Base-by-base conservation (phyloP, 2,888 invertebrate species). In the Pyrochroa serraticornis region DNA sequence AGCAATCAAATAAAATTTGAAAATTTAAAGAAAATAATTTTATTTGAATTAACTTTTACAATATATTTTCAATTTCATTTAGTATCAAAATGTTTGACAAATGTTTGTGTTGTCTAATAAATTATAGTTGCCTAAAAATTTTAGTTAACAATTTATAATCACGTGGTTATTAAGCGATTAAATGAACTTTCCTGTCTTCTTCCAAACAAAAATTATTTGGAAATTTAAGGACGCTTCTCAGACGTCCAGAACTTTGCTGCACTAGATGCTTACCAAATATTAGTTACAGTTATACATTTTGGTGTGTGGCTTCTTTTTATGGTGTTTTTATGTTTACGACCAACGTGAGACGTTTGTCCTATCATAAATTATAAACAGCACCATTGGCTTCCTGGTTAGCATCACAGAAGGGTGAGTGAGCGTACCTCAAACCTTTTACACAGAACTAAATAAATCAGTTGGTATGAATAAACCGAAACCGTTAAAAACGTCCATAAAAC, bases 321-420 rank as follows among this genome's bases (percentile, higher is more conserved):
- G 48, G 62, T 62, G 51, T 59, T 65, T 67, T 67, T 67, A 67
- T 64, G 60, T 65, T 67, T 65, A 64, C 63, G 62, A 62, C 61
- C 49, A 62, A 67, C 60, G 63, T 67, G 60, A 65, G 54, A 63
- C 63, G 62, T 50, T 58, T 59, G 54, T 63, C 57, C 64, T 58
- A 57, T 58, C 67, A 56, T 67, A 67, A 67, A 67, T 67, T 64
- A 65, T 57, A 49, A 44, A 44, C n/a, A 31, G 42, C 39, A 45
- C 41, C 59, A 42, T 49, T 45, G 59, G 59, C 54, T 59, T 59
- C 59, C 59, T 59, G 54, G 59, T 59, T 54, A 50, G 50, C 45
- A 44, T 33, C 38, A 45, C 50, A 60, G 47, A 60, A 54, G 58
- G 46, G 44, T 53, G 48, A 49, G 47, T 43, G 35, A 39, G 47